Base-by-base conservation (phyloP, 2,888 invertebrate species). In the Lasioglossum leucozonium region DNA sequence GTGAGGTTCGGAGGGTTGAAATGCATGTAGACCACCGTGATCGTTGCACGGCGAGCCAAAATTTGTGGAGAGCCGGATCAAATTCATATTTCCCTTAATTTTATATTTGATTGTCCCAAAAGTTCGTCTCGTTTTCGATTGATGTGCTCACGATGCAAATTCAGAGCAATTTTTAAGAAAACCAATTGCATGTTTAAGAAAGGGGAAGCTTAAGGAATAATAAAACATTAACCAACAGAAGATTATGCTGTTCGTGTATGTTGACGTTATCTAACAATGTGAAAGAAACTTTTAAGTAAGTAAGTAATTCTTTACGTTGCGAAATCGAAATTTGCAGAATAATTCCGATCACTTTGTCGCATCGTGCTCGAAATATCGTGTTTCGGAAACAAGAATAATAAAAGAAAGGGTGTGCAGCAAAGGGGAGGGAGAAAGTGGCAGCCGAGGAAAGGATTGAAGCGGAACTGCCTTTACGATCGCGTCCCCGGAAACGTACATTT, bases 391-490 rank as follows among this genome's bases (percentile, higher is more conserved):
- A 22, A 5, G 22, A n/a, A n/a, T 40, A 69, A 69, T 69, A 42
- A 42, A 42, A 69, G 69, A 26, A 40, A 72, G 8, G 30, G 30
- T 13, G n/a, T n/a, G 62, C 6, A 16, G 13, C 34, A 6, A n/a
- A 16, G 26, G 55, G 40, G 3, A 16, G 40, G 58, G 22, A 30
- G 18, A 67, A 72, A 72, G 47, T 47, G 72, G 30, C 30, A 72
- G 18, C 6, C 44, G 47, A 47, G 51, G 37, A 34, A 82, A 83
- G 67, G 72, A 75, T 87, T 81, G 62, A 79, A 81, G 77, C 81
- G 84, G 79, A 84, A 87, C 67, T 79, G 81, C 72, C 87, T 89
- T 89, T 89, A 89, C 79, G 83, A 86, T 84, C 84, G 79, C 82
- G 58, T 77, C 72, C 55, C 69, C 78, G 79, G 79, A 81, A 84